phyloP scores from a whole-genome alignment of 2,888 invertebrate genomes.

The Hydrotaea cyrtoneurina region DNA sequence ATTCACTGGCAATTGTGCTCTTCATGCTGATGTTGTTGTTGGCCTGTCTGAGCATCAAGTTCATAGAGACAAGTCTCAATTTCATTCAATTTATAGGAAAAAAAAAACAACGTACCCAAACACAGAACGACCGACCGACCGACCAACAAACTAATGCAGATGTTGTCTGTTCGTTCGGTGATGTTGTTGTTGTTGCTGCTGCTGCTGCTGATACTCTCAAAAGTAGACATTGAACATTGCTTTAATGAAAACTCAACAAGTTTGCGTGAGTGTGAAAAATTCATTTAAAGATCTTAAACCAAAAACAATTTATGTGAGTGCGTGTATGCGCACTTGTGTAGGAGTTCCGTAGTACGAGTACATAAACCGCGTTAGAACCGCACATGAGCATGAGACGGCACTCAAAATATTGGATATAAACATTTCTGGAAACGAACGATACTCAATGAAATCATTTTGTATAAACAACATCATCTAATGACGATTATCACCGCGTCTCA shows the following conservation, averaged over 20 bases:
- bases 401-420: slow-evolving; percentile 22
- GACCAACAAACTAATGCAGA: not conserved
- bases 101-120: not conserved
- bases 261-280: slow-evolving; percentile 23
- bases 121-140: not conserved
- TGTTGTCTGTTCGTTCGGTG: not conserved
- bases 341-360: not conserved
- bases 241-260: slow-evolving; percentile 30
- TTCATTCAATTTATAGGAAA: slow-evolving; percentile 27
- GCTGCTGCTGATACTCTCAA: not conserved
- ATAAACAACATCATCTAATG: not conserved
- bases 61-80: slow-evolving; percentile 32
- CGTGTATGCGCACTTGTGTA: not conserved
- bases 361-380: not conserved
- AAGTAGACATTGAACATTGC: not conserved
- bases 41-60: slow-evolving; percentile 16
- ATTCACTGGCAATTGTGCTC: slow-evolving; percentile 19
- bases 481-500: not conserved
- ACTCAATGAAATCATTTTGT: not conserved
- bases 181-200: slow-evolving; percentile 7
- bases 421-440: not conserved
- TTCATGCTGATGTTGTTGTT: not conserved
- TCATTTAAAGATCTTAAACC: slow-evolving; percentile 8
- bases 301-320: slow-evolving; percentile 2
- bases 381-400: not conserved